Percentiles rank a stretch among this genome's conserved stretches.
Evolutionary conservation across 2,888 invertebrate genomes (phyloP).

Genomic region (Steinernema carpocapsae): DNA sequence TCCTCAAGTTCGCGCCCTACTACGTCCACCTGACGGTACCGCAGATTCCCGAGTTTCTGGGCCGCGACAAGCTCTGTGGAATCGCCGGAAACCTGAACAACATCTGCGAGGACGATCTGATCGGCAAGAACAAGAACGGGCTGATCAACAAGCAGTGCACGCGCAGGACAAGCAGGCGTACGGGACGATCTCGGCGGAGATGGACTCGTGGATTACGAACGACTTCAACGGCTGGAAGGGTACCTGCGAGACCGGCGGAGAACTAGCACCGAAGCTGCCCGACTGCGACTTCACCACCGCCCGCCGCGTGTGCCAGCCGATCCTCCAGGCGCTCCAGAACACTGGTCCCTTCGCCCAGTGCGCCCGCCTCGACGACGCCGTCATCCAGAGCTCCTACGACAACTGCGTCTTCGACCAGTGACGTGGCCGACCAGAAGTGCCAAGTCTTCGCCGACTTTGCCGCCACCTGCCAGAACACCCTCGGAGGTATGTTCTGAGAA

Average conservation of each 20-base stretch:
- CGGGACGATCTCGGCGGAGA: neutral
- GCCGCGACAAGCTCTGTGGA: neutral
- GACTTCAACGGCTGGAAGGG: neutral
- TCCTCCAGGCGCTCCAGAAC: neutral
- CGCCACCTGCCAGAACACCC: neutral
- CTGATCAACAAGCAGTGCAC: neutral
- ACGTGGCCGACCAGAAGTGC: constrained; percentile 2
- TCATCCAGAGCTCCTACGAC: neutral
- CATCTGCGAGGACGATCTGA: constrained; percentile 1
- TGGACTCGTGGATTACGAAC: neutral
- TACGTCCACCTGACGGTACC: neutral
- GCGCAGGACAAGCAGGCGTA: neutral
- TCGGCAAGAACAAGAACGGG: neutral
- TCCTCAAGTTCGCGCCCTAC: neutral
- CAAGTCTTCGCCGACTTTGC: neutral
- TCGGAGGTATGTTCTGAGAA: neutral
- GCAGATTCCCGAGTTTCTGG: neutral
- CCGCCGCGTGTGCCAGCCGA: neutral
- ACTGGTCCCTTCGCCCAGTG: neutral
- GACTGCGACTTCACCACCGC: neutral
- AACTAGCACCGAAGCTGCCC: neutral
- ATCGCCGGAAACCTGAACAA: constrained; percentile 11
- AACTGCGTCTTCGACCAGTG: constrained; percentile 2
- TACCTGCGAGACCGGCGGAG: neutral
- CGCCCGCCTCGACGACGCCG: neutral